Evolutionary conservation across 2,888 invertebrate species (phyloP).

Genomic region (Caenorhabditis auriculariae): DNA sequence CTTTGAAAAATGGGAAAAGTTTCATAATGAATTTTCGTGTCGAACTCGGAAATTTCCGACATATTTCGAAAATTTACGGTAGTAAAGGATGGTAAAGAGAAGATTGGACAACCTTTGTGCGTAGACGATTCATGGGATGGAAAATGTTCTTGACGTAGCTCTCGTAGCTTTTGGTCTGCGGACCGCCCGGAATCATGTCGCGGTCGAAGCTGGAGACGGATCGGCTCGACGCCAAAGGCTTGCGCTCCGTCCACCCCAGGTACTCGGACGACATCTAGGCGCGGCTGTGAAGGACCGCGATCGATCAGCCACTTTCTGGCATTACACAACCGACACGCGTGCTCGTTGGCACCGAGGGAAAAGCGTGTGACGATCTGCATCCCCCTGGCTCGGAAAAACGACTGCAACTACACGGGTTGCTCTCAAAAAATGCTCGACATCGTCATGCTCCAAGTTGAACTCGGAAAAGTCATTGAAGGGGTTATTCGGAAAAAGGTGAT

Average conservation of each 20-base stretch:
- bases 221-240: slow-evolving; percentile 32
- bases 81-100: no score
- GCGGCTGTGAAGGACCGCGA: slow-evolving; percentile 1
- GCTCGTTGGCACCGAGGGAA: slow-evolving; percentile 4
- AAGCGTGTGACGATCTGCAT: no score
- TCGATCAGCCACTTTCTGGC: not conserved
- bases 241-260: slow-evolving; percentile 55
- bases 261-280: slow-evolving; percentile 58
- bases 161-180: slow-evolving; percentile 52
- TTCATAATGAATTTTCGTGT: no score
- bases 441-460: no score
- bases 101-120: slow-evolving; percentile 17
- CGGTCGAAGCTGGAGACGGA: slow-evolving; percentile 29
- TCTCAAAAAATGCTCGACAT: no score
- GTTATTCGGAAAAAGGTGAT: no score
- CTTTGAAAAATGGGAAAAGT: no score
- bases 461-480: no score
- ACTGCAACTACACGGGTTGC: no score
- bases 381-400: no score
- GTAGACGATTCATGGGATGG: slow-evolving; percentile 38
- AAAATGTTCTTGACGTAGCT: slow-evolving; percentile 55
- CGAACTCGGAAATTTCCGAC: no score
- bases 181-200: slow-evolving; percentile 48
- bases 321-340: slow-evolving; percentile 3
- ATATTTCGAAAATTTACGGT: no score